Evolutionary conservation across 2,888 invertebrate species (phyloP), one percentile per base, ranked within the genome.

Genomic region (Agrotis clavis): DNA sequence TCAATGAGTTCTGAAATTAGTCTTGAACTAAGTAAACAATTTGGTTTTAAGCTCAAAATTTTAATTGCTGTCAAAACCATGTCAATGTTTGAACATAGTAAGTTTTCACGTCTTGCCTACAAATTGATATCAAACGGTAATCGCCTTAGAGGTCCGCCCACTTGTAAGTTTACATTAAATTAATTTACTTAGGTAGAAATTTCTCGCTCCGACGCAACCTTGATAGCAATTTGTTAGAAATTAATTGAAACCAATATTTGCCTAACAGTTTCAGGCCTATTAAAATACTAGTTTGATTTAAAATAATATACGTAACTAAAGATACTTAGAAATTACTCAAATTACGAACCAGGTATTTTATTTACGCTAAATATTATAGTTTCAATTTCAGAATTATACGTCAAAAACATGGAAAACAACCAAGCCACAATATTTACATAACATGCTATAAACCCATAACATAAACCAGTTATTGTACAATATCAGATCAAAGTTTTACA

Each of bases 231-330:
- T 77, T 35, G 74, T 71, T 63, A n/a, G 25, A 78, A 80, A 74
- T 85, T 85, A 82, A 85, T 85, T 83, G 75, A 73, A 78, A 82
- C 74, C 76, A 83, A 80, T 83, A 83, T 83, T 82, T 83, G 71
- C 25, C 63, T 77, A 61, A 75, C 18, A 72, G 78, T 83, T 65
- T 68, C 63, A 60, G 45, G 60, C 19, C 72, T 74, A 74, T 81
- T 70, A 75, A 69, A 81, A 71, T 67, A 66, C 56, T 73, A 59
- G 60, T 70, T 82, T 67, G 68, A 71, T 80, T 69, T 51, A 56
- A 21, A 71, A 69, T 64, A 70, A 65, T 71, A 56, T 60, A n/a
- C n/a, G n/a, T n/a, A 30, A 60, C 50, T 50, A 25, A 16, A 48
- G 30, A 21, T 74, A 54, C 21, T 53, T 25, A 53, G 3, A 64